Evolutionary conservation across 2,797 vertebrate genomes (phyloP).

Genomic region (Peromyscus attwateri): DNA sequence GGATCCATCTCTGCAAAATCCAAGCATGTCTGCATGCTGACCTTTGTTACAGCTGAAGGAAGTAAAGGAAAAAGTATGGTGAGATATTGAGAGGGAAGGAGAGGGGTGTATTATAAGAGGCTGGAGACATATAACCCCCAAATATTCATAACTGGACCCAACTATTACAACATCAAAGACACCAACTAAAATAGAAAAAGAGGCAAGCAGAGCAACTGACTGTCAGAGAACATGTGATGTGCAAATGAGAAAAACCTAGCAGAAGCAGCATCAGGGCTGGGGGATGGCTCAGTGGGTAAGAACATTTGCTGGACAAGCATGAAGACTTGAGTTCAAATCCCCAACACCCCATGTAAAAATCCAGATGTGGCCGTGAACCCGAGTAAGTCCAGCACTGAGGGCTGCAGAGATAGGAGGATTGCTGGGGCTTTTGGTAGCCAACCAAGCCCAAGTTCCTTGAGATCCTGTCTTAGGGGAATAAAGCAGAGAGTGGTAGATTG

Average conservation of each 20-base stretch:
- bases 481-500: not conserved
- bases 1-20: not conserved
- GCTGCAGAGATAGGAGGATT: not conserved
- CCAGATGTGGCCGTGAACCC: not conserved
- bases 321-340: not conserved
- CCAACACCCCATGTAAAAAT: not conserved
- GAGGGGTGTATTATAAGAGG: not conserved
- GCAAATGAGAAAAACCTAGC: not conserved
- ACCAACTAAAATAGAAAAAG: not conserved
- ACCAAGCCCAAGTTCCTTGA: not conserved
- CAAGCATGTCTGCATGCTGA: not conserved
- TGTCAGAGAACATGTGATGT: not conserved
- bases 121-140: not conserved
- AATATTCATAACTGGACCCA: not conserved
- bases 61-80: not conserved
- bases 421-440: not conserved
- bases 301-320: not conserved
- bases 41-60: constrained; percentile 34
- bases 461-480: not conserved
- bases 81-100: not conserved
- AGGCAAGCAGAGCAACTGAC: not conserved
- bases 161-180: not conserved
- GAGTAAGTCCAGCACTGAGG: not conserved
- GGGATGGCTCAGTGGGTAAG: not conserved
- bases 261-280: not conserved